Evolutionary conservation across 1,140 invertebrate species (phyloP).

Genomic region (Euwallacea similis): DNA sequence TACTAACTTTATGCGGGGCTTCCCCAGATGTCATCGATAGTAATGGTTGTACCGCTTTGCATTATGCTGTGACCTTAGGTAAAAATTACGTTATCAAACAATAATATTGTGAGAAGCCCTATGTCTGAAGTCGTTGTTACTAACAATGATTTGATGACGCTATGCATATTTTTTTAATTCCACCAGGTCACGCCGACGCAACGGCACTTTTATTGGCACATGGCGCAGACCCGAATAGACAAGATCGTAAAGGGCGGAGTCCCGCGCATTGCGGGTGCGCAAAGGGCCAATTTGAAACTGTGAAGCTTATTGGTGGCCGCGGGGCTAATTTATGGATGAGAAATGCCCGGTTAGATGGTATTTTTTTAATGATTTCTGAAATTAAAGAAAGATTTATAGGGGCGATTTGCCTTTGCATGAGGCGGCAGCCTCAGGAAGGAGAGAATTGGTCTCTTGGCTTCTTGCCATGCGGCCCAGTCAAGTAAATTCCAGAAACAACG

Average conservation of each 20-base stretch:
- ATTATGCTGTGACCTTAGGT: constrained; percentile 89
- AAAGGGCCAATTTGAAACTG: constrained; percentile 88
- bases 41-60: constrained; percentile 92
- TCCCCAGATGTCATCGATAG: constrained; percentile 83
- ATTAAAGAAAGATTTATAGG: constrained; percentile 51
- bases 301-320: constrained; percentile 75
- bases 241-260: constrained; percentile 88
- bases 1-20: constrained; percentile 86
- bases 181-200: constrained; percentile 84
- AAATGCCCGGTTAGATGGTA: constrained; percentile 62
- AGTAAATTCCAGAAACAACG: constrained; percentile 87
- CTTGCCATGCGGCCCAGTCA: constrained; percentile 78
- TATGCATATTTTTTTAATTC: neutral
- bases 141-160: neutral
- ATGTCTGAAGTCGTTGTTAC: no score
- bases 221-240: constrained; percentile 87
- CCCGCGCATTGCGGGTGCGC: constrained; percentile 86
- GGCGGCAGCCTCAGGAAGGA: constrained; percentile 87
- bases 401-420: constrained; percentile 94
- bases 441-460: constrained; percentile 86
- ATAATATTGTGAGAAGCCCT: neutral
- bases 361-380: no score
- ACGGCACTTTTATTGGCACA: constrained; percentile 85
- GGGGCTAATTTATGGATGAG: constrained; percentile 90
- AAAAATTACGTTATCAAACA: neutral